Conservation (phyloP, 2,888 invertebrate species). For the Pantelozetes paolii region DNA sequence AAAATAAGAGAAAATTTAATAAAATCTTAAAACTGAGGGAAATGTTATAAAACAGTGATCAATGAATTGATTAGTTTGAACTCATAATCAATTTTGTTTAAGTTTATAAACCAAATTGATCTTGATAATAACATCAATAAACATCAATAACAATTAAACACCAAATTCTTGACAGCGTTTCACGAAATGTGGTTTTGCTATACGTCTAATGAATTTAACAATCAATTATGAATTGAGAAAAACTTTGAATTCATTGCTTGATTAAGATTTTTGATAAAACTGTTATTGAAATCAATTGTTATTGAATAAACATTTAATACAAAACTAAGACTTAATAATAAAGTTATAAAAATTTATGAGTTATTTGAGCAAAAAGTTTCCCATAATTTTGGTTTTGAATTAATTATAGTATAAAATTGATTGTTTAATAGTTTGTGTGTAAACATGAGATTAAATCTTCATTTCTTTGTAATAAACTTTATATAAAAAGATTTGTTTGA, state of each 20-base stretch:
- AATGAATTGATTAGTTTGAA: slow-evolving; percentile 10
- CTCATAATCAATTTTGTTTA: not conserved
- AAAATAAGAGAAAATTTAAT: not conserved
- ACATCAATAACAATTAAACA: slow-evolving; percentile 29
- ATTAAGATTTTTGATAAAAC: not conserved
- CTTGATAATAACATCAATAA: not conserved
- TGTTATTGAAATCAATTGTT: not conserved
- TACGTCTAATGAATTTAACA: not conserved
- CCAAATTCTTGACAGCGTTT: slow-evolving; percentile 17
- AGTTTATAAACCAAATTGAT: not conserved
- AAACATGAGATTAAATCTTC: not conserved
- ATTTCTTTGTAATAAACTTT: not conserved
- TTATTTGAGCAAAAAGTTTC: not conserved
- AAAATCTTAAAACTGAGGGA: not conserved
- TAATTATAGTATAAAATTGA: not conserved
- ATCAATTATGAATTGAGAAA: slow-evolving; percentile 8
- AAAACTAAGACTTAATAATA: not conserved
- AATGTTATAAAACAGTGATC: not conserved
- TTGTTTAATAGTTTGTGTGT: not conserved
- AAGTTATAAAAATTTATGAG: slow-evolving; percentile 10
- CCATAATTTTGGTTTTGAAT: not conserved
- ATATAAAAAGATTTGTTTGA: not conserved
- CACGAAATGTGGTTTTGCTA: slow-evolving; percentile 2
- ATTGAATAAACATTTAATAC: not conserved
- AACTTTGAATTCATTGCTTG: not conserved